A percentile compares a stretch with the other conserved stretches of the same genome.
phyloP scores from a whole-genome alignment of 2,888 invertebrate genomes.

The Anodontia alba region DNA sequence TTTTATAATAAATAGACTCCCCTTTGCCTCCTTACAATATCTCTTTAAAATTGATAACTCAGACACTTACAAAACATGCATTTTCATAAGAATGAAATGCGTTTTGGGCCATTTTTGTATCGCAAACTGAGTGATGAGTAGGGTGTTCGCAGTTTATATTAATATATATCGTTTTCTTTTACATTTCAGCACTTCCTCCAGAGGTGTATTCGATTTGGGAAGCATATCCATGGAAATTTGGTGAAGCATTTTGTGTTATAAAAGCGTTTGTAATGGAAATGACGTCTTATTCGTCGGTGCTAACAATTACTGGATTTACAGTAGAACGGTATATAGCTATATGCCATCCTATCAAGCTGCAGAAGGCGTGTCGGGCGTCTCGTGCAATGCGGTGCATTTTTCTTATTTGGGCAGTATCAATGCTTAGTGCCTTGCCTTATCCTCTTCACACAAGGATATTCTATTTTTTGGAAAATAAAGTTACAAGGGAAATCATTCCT shows the following conservation, averaged over 20 bases:
- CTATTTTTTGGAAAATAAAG: slow-evolving; percentile 69
- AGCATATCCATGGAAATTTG: slow-evolving; percentile 85
- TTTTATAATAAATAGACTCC: too few relatives aligned
- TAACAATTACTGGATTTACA: slow-evolving; percentile 97
- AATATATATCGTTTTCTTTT: too few relatives aligned
- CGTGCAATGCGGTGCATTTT: slow-evolving; percentile 87
- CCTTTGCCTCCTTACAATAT: too few relatives aligned
- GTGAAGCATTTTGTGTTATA: slow-evolving; percentile 85
- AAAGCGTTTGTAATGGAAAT: slow-evolving; percentile 85
- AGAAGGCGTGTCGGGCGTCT: slow-evolving; percentile 93
- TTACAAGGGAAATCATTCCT: slow-evolving; percentile 64
- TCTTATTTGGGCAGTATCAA: slow-evolving; percentile 90
- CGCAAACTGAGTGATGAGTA: too few relatives aligned
- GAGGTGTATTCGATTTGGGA: slow-evolving; percentile 86
- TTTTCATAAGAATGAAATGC: too few relatives aligned
- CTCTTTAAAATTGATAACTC: too few relatives aligned
- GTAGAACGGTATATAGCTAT: slow-evolving; percentile 95
- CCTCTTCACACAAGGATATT: slow-evolving; percentile 80
- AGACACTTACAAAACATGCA: too few relatives aligned
- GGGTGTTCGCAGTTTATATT: too few relatives aligned
- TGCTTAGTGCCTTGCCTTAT: slow-evolving; percentile 88
- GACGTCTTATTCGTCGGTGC: slow-evolving; percentile 95
- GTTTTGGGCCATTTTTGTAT: too few relatives aligned
- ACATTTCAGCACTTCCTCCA: slow-evolving; percentile 84
- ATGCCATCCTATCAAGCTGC: slow-evolving; percentile 93